Conservation (phyloP, 2,888 invertebrate genomes). For the Fissipunctia ypsillon region DNA sequence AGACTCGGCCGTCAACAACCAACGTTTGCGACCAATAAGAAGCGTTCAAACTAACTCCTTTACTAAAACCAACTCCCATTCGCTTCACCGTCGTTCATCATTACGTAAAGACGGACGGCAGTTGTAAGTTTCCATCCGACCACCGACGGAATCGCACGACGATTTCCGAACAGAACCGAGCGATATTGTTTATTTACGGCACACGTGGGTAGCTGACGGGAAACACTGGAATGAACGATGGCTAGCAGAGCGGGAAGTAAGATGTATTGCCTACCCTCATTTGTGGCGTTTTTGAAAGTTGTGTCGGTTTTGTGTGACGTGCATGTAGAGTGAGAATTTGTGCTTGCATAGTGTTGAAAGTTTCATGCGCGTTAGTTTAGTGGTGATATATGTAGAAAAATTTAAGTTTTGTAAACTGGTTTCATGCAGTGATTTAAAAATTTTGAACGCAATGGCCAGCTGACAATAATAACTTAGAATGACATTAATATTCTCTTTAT, state of each 20-base stretch:
- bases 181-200: slow-evolving; percentile 57
- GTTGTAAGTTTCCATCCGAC: slow-evolving; percentile 52
- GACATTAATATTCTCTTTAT: background rate
- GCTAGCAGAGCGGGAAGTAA: slow-evolving; percentile 8
- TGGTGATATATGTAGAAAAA: background rate
- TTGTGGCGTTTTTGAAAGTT: slow-evolving; percentile 10
- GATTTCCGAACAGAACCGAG: slow-evolving; percentile 26
- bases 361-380: background rate
- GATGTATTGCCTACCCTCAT: slow-evolving; percentile 23
- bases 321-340: background rate
- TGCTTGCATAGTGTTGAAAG: slow-evolving; percentile 8
- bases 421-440: background rate
- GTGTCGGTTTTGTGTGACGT: background rate
- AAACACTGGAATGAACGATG: slow-evolving; percentile 33
- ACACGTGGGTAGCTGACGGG: slow-evolving; percentile 35
- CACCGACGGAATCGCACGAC: slow-evolving; percentile 39
- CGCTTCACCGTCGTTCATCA: slow-evolving; percentile 41
- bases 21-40: slow-evolving; percentile 43
- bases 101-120: slow-evolving; percentile 51
- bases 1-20: slow-evolving; percentile 1
- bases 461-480: background rate
- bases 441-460: background rate
- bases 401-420: background rate
- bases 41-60: slow-evolving; percentile 44
- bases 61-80: slow-evolving; percentile 30